These are phyloP conservation scores for Tetrax tetrax DNA, from an alignment of 2,113 vertebrate species.

Conservation along the genomic window DNA sequence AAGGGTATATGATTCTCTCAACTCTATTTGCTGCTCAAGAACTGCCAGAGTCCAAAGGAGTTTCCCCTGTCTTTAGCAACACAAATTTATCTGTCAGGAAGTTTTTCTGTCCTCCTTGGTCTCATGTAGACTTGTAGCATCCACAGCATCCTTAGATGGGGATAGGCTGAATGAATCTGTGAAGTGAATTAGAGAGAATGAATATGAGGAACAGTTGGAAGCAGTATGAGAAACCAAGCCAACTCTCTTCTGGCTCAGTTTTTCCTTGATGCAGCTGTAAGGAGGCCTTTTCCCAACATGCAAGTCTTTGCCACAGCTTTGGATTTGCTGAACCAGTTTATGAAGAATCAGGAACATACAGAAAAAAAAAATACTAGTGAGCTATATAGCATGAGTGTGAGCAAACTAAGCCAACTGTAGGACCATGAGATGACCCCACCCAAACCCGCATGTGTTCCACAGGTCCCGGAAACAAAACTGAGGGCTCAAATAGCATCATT, in stretches of 20 bases:
- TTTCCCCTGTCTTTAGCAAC: neutral
- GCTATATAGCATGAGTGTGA: neutral
- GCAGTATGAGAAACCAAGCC: neutral
- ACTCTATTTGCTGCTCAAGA: neutral
- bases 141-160: neutral
- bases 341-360: neutral
- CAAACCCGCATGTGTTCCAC: neutral
- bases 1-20: neutral
- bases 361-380: neutral
- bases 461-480: slow-evolving; percentile 47
- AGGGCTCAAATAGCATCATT: slow-evolving; percentile 62
- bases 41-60: neutral
- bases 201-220: neutral
- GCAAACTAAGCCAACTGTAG: neutral
- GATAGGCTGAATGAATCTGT: neutral
- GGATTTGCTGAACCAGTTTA: neutral
- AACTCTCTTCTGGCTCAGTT: neutral
- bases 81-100: neutral
- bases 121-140: neutral
- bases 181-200: neutral
- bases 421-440: neutral
- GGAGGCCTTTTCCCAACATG: neutral
- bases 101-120: neutral
- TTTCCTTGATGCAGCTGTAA: neutral
- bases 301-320: neutral